Percentiles rank a stretch among this genome's conserved stretches.
phyloP scores from a whole-genome alignment of 1,140 invertebrate genomes.

The Bathynomus jamesi region DNA sequence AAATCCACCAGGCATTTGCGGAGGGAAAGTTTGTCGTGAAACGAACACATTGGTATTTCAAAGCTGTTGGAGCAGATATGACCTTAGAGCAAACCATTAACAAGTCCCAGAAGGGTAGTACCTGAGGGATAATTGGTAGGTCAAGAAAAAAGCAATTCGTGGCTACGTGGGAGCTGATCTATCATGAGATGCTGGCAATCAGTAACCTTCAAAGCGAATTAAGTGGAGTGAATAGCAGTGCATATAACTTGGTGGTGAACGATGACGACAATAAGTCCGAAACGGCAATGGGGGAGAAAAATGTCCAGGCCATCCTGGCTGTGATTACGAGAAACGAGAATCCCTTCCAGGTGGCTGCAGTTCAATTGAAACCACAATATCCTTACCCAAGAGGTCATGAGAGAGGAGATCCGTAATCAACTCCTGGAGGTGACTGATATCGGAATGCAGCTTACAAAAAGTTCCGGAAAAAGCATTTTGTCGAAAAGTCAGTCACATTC shows the following conservation, averaged over 20 bases:
- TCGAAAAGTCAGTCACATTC: background rate
- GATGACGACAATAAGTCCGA: background rate
- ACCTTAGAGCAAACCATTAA: too few relatives aligned
- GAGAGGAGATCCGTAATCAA: background rate
- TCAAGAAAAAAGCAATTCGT: background rate
- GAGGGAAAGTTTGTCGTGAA: too few relatives aligned
- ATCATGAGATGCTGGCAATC: background rate
- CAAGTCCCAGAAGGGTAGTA: too few relatives aligned
- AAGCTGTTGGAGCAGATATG: too few relatives aligned
- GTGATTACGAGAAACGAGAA: background rate
- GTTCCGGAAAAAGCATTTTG: background rate
- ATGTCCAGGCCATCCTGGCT: background rate
- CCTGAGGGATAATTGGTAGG: background rate
- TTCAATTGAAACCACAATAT: background rate
- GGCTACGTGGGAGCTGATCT: background rate
- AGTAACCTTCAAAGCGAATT: background rate
- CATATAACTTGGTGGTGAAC: background rate
- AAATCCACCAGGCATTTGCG: too few relatives aligned
- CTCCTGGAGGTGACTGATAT: background rate
- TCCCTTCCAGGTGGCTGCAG: background rate
- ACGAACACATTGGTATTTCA: too few relatives aligned
- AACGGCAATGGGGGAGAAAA: background rate
- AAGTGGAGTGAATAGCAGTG: background rate
- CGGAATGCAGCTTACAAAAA: background rate
- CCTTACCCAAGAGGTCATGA: background rate